Base-by-base conservation (phyloP, 2,113 vertebrate species). In the Nesogale talazaci region DNA sequence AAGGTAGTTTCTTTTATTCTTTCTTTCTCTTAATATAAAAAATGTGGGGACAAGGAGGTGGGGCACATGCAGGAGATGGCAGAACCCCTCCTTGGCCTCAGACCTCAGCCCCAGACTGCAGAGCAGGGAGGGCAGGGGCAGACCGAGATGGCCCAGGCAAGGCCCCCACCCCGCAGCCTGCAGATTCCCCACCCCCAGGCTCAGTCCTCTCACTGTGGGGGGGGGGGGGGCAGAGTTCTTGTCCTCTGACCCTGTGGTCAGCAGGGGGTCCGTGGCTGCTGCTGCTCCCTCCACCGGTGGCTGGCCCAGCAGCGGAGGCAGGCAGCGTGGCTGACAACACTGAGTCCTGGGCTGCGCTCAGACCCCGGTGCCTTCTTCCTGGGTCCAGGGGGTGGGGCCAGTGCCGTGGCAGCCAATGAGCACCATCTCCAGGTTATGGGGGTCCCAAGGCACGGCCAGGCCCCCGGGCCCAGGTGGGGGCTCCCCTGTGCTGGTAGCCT, bases 311-410 rank as follows among this genome's bases (percentile, higher is more conserved):
- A 69, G 90, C 83, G n/a, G 76, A 40, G 31, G 46, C 46, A 52
- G 86, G 42, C 65, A 72, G 63, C n/a, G 27, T 23, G 38, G 80
- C 76, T 82, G 87, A 85, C 89, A 94, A 95, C 76, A 56, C 79
- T 82, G 92, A 80, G n/a, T 93, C 79, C 42, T 78, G 31, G 31
- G 81, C 80, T 77, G 81, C 5, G 0, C 0, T 97, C 93, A 97
- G 89, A 97, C 89, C 25, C 97, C 97, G 0, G 97, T 97, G 79
- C 97, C 97, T 90, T 98, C 97, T 70, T 97, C 97, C 77, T 95
- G 95, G 78, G 96, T 75, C 93, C 56, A 95, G 46, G 93, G 97
- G 83, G 96, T 98, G 92, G 96, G 97, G 97, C 95, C 97, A 97
- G 94, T 89, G 34, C 67, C 87, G 0, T 92, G 96, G 56, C 90